phyloP scores from a whole-genome alignment of 2,113 vertebrate genomes.

The Ibidorhyncha struthersii region DNA sequence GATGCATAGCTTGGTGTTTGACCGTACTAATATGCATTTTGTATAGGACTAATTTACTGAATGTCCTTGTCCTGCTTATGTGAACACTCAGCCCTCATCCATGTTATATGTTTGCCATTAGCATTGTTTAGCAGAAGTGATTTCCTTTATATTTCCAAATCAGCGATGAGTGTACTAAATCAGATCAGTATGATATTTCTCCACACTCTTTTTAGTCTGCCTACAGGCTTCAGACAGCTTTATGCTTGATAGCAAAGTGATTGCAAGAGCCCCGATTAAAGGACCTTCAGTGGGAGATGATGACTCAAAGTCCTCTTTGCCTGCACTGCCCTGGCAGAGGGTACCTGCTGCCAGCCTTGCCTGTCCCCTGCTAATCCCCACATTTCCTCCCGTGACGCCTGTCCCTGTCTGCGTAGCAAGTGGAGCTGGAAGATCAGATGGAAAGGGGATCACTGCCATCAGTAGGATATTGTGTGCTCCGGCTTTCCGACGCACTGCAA shows the following conservation, averaged over 20 bases:
- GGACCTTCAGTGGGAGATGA: background rate
- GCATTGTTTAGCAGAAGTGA: background rate
- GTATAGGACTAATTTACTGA: background rate
- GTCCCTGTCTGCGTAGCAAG: background rate
- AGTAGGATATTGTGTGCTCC: background rate
- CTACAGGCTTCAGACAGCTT: background rate
- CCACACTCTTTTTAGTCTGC: background rate
- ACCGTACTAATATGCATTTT: background rate
- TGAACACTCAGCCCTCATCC: background rate
- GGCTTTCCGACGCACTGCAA: background rate
- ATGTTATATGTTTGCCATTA: background rate
- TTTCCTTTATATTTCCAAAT: background rate
- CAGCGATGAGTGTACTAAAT: background rate
- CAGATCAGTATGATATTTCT: background rate
- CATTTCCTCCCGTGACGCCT: background rate
- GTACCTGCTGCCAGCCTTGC: background rate
- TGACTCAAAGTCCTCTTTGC: background rate
- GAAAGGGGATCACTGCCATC: background rate
- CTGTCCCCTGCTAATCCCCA: rapidly evolving
- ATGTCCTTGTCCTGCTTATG: background rate
- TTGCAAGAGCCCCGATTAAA: background rate
- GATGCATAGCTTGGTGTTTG: background rate
- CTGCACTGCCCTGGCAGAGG: background rate
- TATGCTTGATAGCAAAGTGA: background rate
- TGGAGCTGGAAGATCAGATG: background rate